Evolutionary conservation across 2,888 invertebrate species (phyloP), one percentile per base, ranked within the genome.

Genomic region (Acheta domesticus): DNA sequence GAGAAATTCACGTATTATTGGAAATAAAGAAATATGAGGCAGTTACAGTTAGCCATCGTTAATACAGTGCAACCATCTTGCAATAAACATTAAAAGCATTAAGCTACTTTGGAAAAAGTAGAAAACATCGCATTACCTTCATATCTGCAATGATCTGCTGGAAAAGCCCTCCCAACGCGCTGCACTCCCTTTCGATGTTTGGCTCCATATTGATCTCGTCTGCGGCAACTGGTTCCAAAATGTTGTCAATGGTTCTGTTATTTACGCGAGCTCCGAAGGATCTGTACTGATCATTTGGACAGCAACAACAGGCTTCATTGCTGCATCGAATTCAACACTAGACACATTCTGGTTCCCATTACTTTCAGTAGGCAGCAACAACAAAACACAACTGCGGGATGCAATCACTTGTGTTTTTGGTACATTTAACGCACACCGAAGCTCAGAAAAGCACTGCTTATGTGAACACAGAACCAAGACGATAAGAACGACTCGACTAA

Each of bases 91-190:
- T 5, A 36, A 36, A 36, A 36, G 36, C 36, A 36, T 36, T 36
- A 4, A 36, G 8, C 5, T 5, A 36, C 36, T 8, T 36, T 5
- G 36, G 8, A 36, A 36, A 23, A 23, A 8, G 1, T 5, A 36
- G 5, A 36, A 36, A 36, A 8, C 8, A 36, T 36, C 36, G 8
- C 36, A 36, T 36, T 91, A 97, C 98, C 95, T 98, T 98, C 95
- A 98, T 94, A 87, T 98, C 98, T 85, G 93, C 93, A 85, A 98
- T 93, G 84, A 98, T 96, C 87, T 96, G 96, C 88, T 97, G 96
- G 87, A 98, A 98, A 84, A 98, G 91, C 86, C 94, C 95, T 88
- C 97, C 97, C 86, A 97, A 89, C 84, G 95, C 96, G 87, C 94
- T 94, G 87, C 94, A 94, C 89, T 96, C 96, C 87, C 94, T 91